A percentile compares a stretch with the other conserved stretches of the same genome.
phyloP scores from a whole-genome alignment of 1,140 invertebrate genomes.

The Saccostrea glomerata region DNA sequence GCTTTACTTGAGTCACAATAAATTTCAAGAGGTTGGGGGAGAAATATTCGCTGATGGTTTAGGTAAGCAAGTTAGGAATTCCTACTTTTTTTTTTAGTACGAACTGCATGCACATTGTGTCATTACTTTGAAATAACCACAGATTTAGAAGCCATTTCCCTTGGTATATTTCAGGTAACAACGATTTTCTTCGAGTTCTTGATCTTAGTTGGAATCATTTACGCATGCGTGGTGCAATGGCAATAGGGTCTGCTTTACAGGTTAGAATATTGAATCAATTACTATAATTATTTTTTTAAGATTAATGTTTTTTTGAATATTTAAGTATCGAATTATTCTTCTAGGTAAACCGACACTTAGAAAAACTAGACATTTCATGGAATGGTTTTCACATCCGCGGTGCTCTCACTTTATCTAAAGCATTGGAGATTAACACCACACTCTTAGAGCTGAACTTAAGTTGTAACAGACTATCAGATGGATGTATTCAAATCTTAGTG shows the following conservation, averaged over 20 bases:
- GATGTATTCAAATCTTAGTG: slow-evolving; percentile 62
- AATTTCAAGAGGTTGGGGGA: slow-evolving; percentile 67
- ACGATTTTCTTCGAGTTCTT: slow-evolving; percentile 63
- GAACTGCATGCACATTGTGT: too few relatives aligned
- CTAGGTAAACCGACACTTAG: slow-evolving; percentile 67
- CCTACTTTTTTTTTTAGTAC: too few relatives aligned
- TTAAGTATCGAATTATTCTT: too few relatives aligned
- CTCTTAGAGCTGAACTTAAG: slow-evolving; percentile 68
- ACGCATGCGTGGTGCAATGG: slow-evolving; percentile 62
- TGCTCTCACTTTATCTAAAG: slow-evolving; percentile 61
- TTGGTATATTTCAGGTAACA: slow-evolving; percentile 54
- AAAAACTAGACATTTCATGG: slow-evolving; percentile 66
- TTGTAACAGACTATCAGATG: slow-evolving; percentile 68
- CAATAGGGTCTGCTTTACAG: slow-evolving; percentile 54
- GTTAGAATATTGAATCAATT: too few relatives aligned
- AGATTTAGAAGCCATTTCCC: neutral
- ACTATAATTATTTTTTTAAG: too few relatives aligned
- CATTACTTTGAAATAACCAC: too few relatives aligned
- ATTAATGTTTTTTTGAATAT: too few relatives aligned
- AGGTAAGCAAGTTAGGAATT: slow-evolving; percentile 41
- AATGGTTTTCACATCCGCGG: slow-evolving; percentile 68
- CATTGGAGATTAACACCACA: slow-evolving; percentile 63
- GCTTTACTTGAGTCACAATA: slow-evolving; percentile 64
- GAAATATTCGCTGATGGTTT: slow-evolving; percentile 64
- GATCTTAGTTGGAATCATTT: slow-evolving; percentile 72